Percentiles rank a stretch among this genome's conserved stretches.
phyloP scores from a whole-genome alignment of 1,140 invertebrate species.

The Trachymyrmex septentrionalis region DNA sequence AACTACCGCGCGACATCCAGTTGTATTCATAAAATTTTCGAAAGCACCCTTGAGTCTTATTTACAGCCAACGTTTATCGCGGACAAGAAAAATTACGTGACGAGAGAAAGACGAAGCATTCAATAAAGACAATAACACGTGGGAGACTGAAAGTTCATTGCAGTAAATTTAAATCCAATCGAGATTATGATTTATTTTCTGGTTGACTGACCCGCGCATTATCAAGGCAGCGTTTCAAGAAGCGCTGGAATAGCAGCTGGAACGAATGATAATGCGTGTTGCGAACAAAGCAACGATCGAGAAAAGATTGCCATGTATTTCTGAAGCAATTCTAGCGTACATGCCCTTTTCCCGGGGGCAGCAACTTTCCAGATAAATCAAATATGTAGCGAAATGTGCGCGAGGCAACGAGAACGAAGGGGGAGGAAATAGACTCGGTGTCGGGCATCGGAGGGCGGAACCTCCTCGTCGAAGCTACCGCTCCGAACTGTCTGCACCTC shows the following conservation, averaged over 20 bases:
- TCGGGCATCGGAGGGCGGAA: slow-evolving; percentile 1
- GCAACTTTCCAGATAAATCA: slow-evolving; percentile 74
- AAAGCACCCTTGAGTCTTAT: background rate
- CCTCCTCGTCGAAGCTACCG: slow-evolving; percentile 59
- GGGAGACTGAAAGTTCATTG: background rate
- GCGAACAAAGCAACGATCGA: slow-evolving; percentile 67
- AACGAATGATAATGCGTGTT: slow-evolving; percentile 7
- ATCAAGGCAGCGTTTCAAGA: slow-evolving; percentile 30
- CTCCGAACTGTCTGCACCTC: slow-evolving; percentile 61
- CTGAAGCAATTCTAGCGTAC: slow-evolving; percentile 64
- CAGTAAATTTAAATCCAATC: slow-evolving; percentile 9
- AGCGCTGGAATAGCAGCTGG: slow-evolving; percentile 32
- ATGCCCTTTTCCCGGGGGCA: slow-evolving; percentile 39
- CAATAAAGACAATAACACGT: background rate
- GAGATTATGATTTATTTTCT: slow-evolving; percentile 16
- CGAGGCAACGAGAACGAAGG: background rate
- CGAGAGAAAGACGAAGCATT: background rate
- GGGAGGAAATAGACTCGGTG: background rate
- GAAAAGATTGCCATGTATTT: slow-evolving; percentile 65
- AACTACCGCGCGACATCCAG: background rate
- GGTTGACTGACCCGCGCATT: slow-evolving; percentile 20
- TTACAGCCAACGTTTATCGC: background rate
- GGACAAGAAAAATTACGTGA: background rate
- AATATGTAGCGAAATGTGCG: slow-evolving; percentile 63
- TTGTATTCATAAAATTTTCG: slow-evolving; percentile 6